A percentile compares a stretch with the other conserved stretches of the same genome.
phyloP scores from a whole-genome alignment of 1,140 invertebrate species.

The Conus ventricosus region DNA sequence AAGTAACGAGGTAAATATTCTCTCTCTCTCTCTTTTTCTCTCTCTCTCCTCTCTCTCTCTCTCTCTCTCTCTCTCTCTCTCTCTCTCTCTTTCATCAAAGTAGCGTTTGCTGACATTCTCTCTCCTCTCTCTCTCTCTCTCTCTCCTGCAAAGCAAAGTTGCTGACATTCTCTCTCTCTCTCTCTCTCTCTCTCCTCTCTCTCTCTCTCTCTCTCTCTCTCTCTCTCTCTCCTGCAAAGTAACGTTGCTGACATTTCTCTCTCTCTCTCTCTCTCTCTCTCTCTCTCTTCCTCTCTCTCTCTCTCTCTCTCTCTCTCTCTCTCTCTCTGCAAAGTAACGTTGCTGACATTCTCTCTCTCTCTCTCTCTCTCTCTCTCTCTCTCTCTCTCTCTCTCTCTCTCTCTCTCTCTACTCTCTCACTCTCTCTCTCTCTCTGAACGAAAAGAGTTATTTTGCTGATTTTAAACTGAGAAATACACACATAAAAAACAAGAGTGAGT shows the following conservation, averaged over 20 bases:
- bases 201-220: background rate
- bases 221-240: background rate
- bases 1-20: too few relatives aligned
- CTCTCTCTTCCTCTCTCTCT: too few relatives aligned
- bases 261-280: too few relatives aligned
- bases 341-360: background rate
- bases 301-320: too few relatives aligned
- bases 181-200: constrained; percentile 28
- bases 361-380: constrained; percentile 31
- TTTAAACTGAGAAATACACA: background rate
- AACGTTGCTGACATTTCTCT: too few relatives aligned
- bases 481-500: background rate
- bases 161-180: constrained; percentile 24
- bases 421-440: background rate
- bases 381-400: constrained; percentile 31
- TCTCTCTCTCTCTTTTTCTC: too few relatives aligned
- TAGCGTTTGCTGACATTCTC: too few relatives aligned
- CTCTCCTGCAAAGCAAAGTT: too few relatives aligned
- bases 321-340: background rate
- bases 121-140: constrained; percentile 26
- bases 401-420: background rate
- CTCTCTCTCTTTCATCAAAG: background rate
- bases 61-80: too few relatives aligned
- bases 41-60: too few relatives aligned
- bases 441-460: background rate